A percentile compares a stretch with the other conserved stretches of the same genome.
Conservation (phyloP, 2,113 vertebrate species). For the Edolisoma coerulescens region DNA sequence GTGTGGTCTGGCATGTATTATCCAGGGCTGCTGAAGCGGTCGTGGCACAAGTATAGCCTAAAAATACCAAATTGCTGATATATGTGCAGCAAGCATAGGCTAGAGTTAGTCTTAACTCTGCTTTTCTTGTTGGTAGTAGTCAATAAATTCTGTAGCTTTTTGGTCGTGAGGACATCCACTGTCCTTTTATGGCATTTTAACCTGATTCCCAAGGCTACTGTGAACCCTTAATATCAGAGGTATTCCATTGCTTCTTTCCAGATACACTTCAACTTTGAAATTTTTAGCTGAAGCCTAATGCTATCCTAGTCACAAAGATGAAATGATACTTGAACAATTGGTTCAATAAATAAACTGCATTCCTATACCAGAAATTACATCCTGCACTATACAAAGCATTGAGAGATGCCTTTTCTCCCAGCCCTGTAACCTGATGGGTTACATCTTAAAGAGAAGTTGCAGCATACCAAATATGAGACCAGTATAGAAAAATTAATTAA, state of each 20-base stretch:
- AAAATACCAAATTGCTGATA: not conserved
- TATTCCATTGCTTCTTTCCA: not conserved
- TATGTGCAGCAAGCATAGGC: not conserved
- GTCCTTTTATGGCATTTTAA: not conserved
- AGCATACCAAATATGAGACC: not conserved
- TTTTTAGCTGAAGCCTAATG: not conserved
- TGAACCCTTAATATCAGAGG: not conserved
- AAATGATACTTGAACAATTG: not conserved
- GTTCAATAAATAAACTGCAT: not conserved
- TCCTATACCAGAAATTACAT: not conserved
- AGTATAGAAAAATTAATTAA: fast-evolving
- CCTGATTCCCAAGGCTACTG: not conserved
- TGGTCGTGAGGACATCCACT: not conserved
- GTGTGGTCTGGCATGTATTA: not conserved
- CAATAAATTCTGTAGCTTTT: not conserved
- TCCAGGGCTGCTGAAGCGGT: not conserved
- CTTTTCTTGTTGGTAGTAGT: not conserved
- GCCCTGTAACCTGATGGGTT: not conserved
- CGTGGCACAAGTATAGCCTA: fast-evolving
- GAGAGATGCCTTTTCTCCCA: not conserved
- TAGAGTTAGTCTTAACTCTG: not conserved
- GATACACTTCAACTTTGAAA: not conserved
- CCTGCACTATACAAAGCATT: not conserved
- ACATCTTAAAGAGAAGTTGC: not conserved
- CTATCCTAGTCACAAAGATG: not conserved